Evolutionary conservation across 2,888 invertebrate genomes (phyloP), one percentile per base, ranked within the genome.

Genomic region (Koerneria pararmatus): DNA sequence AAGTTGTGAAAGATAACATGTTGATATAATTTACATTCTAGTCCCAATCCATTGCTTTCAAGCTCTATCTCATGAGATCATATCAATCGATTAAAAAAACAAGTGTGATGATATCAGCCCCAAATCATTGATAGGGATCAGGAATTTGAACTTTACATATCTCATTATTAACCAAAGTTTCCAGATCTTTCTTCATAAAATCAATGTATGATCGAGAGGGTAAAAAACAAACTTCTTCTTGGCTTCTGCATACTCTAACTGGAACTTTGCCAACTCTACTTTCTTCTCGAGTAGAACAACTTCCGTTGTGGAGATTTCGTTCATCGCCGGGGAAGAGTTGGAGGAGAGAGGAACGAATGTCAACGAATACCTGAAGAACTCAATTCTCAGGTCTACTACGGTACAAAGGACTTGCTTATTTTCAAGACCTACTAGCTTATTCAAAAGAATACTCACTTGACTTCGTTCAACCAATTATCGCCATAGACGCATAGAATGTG

Each of bases 401-500:
- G n/a, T n/a, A n/a, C n/a, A n/a, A n/a, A n/a, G n/a, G n/a, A n/a
- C n/a, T n/a, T n/a, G n/a, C n/a, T n/a, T n/a, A n/a, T n/a, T n/a
- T n/a, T n/a, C n/a, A n/a, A n/a, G n/a, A n/a, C n/a, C n/a, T n/a
- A n/a, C n/a, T n/a, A n/a, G n/a, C n/a, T n/a, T n/a, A n/a, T n/a
- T n/a, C n/a, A 46, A 63, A 34, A 59, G 59, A 15, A 22, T 51
- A 34, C 60, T 65, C 53, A 77, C 68, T 75, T 74, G 56, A 81
- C 83, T 46, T 76, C 75, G 59, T 78, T 77, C 24, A 83, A 68
- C 78, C 83, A 83, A 68, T 83, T 83, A 61, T 83, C 83, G n/a
- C 83, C 83, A 68, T 83, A 83, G 32, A 83, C 83, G 63, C 78
- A 80, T 22, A 83, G 69, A 49, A 78, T 69, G 68, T 83, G 83